Evolutionary conservation across 2,113 vertebrate species (phyloP).

Genomic region (Elanus axillaris): DNA sequence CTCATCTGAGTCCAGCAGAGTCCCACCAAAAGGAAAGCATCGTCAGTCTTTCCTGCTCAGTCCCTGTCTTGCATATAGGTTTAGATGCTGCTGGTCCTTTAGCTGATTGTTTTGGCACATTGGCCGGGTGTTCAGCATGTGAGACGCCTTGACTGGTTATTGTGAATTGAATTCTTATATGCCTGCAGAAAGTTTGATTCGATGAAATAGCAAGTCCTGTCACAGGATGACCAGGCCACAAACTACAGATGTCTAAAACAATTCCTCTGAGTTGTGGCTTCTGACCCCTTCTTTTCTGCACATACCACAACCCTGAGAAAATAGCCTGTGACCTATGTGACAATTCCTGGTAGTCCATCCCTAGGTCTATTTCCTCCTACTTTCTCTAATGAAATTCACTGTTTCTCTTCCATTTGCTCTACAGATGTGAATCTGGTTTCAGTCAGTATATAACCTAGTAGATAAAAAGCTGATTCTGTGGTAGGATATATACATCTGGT

Average conservation of each 20-base stretch:
- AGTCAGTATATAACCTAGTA: neutral
- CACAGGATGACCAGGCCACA: neutral
- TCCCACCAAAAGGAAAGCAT: neutral
- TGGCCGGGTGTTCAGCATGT: neutral
- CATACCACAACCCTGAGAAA: neutral
- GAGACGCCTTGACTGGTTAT: neutral
- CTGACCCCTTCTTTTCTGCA: neutral
- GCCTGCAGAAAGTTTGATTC: neutral
- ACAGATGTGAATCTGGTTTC: neutral
- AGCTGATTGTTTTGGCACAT: neutral
- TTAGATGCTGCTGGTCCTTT: neutral
- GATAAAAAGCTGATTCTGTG: neutral
- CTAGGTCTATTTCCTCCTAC: neutral
- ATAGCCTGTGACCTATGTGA: neutral
- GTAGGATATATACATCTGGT: neutral
- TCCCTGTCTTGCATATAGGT: neutral
- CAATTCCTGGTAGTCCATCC: neutral
- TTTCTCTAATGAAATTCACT: neutral
- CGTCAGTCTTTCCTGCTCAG: neutral
- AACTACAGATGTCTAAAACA: neutral
- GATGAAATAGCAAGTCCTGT: neutral
- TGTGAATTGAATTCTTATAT: neutral
- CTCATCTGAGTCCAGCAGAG: neutral
- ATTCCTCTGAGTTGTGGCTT: neutral
- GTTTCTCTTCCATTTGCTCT: neutral